Evolutionary conservation across 2,888 invertebrate species (phyloP).

Genomic region (Nomada ferruginata): DNA sequence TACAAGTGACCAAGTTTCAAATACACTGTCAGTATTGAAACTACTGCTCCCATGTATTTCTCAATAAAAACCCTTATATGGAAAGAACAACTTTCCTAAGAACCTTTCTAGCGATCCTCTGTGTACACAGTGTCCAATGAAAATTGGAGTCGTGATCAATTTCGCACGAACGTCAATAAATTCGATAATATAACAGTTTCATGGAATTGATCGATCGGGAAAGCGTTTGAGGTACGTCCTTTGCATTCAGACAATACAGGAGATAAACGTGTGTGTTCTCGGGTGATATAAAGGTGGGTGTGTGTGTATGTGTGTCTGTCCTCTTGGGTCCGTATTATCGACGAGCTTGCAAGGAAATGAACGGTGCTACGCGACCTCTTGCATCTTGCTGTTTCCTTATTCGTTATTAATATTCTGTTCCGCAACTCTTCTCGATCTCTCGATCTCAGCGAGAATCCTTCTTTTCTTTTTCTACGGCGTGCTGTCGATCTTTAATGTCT

Average conservation of each 20-base stretch:
- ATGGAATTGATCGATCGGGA: constrained; percentile 13
- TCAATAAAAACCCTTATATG: too few relatives aligned
- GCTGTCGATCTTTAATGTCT: constrained; percentile 85
- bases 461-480: constrained; percentile 1
- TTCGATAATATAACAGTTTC: neutral
- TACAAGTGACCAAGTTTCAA: too few relatives aligned
- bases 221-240: constrained; percentile 40
- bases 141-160: neutral
- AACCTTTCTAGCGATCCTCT: too few relatives aligned
- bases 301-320: neutral
- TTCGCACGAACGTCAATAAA: neutral
- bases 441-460: constrained; percentile 15
- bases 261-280: constrained; percentile 22
- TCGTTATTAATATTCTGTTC: neutral
- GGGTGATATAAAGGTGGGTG: neutral
- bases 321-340: constrained; percentile 31
- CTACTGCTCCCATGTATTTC: too few relatives aligned
- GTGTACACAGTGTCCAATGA: too few relatives aligned
- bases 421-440: constrained; percentile 7
- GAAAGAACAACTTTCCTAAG: neutral
- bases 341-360: constrained; percentile 22
- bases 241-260: constrained; percentile 19
- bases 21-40: too few relatives aligned
- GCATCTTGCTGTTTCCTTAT: constrained; percentile 5
- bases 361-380: neutral